These are phyloP conservation scores for Pseudorectes ferrugineus DNA, from an alignment of 2,113 vertebrate species.

Conservation along the genomic window DNA sequence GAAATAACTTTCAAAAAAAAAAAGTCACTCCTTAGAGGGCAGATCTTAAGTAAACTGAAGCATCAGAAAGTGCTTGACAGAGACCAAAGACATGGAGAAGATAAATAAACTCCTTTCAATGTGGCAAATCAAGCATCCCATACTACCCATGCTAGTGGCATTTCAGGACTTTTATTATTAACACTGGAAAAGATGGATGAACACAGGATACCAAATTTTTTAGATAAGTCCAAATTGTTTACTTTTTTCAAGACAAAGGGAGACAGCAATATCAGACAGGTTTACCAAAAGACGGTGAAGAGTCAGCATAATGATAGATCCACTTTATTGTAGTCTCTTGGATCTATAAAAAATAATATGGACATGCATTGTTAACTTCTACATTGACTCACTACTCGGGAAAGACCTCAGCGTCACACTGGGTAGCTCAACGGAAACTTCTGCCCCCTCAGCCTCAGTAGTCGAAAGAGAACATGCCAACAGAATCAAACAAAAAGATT, in stretches of 20 bases:
- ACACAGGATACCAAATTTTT: neutral
- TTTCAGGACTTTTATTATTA: neutral
- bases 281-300: neutral
- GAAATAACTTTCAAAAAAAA: neutral
- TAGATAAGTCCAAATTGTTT: neutral
- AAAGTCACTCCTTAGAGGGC: neutral
- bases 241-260: neutral
- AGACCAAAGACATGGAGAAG: neutral
- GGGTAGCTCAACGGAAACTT: conserved; percentile 18
- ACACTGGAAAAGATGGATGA: neutral
- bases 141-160: neutral
- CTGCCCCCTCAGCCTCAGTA: neutral
- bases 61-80: neutral
- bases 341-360: neutral
- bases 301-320: neutral
- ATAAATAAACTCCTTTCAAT: neutral
- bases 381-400: neutral
- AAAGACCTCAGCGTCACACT: neutral
- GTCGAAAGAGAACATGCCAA: neutral
- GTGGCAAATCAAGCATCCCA: neutral
- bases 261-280: neutral
- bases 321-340: neutral
- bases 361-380: neutral
- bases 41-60: neutral
- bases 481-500: conserved; percentile 35